Evolutionary conservation across 2,797 vertebrate species (phyloP).

Genomic region (Acanthurus lineatus): DNA sequence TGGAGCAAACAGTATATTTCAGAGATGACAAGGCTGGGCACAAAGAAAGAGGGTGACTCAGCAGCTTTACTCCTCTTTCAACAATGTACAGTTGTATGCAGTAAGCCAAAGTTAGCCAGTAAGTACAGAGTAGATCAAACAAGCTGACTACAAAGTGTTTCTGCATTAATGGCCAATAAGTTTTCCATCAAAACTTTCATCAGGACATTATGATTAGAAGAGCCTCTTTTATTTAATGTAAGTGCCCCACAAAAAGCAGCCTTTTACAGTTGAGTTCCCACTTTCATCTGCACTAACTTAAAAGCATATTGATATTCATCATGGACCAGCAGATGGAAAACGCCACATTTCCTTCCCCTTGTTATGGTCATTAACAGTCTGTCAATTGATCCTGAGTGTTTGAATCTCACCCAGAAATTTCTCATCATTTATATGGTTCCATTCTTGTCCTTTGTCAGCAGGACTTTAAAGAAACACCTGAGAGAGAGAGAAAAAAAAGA

Average conservation of each 20-base stretch:
- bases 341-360: slow-evolving; percentile 53
- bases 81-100: slow-evolving; percentile 49
- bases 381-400: slow-evolving; percentile 67
- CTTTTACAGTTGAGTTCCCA: slow-evolving; percentile 43
- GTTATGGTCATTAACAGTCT: slow-evolving; percentile 67
- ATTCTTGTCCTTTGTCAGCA: slow-evolving; percentile 65
- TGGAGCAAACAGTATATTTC: slow-evolving; percentile 44
- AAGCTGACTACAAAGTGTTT: slow-evolving; percentile 63
- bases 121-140: slow-evolving; percentile 60
- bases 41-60: slow-evolving; percentile 46
- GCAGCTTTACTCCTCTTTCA: slow-evolving; percentile 59
- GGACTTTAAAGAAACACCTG: slow-evolving; percentile 43
- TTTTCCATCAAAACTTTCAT: slow-evolving; percentile 64
- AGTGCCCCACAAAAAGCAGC: slow-evolving; percentile 50
- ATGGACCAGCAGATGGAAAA: slow-evolving; percentile 74
- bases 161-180: slow-evolving; percentile 65
- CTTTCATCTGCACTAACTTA: slow-evolving; percentile 69
- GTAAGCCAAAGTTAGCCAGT: slow-evolving; percentile 47
- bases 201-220: slow-evolving; percentile 68
- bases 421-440: slow-evolving; percentile 38
- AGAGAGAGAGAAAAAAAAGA: not conserved
- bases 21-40: slow-evolving; percentile 11
- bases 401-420: slow-evolving; percentile 59
- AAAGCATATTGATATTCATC: slow-evolving; percentile 76
- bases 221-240: slow-evolving; percentile 62